Conservation (phyloP, 1,140 invertebrate genomes). For the Charaxes varanes region DNA sequence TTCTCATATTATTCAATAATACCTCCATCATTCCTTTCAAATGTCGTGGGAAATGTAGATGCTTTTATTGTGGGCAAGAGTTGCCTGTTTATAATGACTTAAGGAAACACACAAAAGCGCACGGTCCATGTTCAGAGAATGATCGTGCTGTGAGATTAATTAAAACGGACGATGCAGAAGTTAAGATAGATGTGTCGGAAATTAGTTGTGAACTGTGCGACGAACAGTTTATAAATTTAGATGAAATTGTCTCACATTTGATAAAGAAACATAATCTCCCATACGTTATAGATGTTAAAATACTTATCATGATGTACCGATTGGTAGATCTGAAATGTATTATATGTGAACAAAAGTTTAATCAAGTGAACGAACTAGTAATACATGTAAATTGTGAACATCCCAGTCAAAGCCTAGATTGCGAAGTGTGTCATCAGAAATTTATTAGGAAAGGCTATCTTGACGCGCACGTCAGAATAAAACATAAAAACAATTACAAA, state of each 20-base stretch:
- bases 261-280: constrained; percentile 40
- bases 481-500: constrained; percentile 35
- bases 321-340: constrained; percentile 40
- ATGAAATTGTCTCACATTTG: constrained; percentile 47
- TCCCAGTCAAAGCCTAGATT: constrained; percentile 38
- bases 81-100: constrained; percentile 41
- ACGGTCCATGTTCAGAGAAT: constrained; percentile 37
- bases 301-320: constrained; percentile 38
- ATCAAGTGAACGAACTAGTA: constrained; percentile 40
- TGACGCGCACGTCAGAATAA: constrained; percentile 37
- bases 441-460: constrained; percentile 52
- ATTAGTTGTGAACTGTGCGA: constrained; percentile 46
- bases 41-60: constrained; percentile 49
- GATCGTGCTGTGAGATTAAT: constrained; percentile 40
- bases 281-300: constrained; percentile 43
- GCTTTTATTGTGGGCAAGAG: constrained; percentile 53
- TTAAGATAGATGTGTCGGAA: constrained; percentile 54
- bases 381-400: constrained; percentile 48
- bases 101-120: constrained; percentile 46
- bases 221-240: constrained; percentile 32
- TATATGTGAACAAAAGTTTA: constrained; percentile 38
- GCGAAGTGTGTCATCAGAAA: constrained; percentile 41
- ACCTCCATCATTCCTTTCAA: constrained; percentile 60
- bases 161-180: constrained; percentile 43
- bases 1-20: constrained; percentile 46